A percentile compares a stretch with the other conserved stretches of the same genome.
phyloP scores from a whole-genome alignment of 1,140 invertebrate species.

The Dolichoris vasculosae region DNA sequence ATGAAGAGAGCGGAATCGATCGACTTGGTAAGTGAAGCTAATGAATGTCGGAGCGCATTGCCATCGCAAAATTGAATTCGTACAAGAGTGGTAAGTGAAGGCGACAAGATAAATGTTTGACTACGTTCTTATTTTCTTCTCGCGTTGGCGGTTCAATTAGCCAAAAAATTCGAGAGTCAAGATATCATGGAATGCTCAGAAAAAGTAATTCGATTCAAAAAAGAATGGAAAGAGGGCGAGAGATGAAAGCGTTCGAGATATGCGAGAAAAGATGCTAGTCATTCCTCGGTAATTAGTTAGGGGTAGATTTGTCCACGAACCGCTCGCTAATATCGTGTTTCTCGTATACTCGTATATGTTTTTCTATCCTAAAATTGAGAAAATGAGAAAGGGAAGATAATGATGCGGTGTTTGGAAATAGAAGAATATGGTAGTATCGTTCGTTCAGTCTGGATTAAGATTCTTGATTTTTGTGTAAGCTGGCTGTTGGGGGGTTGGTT shows the following conservation, averaged over 20 bases:
- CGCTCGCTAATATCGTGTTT: background rate
- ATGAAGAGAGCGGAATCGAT: constrained; percentile 11
- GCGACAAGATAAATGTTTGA: constrained; percentile 64
- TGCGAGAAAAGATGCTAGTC: constrained; percentile 73
- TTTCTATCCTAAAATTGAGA: background rate
- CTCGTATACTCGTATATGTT: too few species aligned
- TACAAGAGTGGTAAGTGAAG: constrained; percentile 50
- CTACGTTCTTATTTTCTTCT: background rate
- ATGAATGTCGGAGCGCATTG: background rate
- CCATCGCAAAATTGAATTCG: constrained; percentile 54
- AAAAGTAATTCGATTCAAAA: constrained; percentile 74
- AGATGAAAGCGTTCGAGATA: constrained; percentile 59
- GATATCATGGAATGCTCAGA: constrained; percentile 49
- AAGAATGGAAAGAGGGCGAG: constrained; percentile 53
- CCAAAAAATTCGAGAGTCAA: constrained; percentile 69
- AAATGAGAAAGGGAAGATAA: background rate
- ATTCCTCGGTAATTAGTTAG: constrained; percentile 73
- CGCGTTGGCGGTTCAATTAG: constrained; percentile 67
- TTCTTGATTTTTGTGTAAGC: background rate
- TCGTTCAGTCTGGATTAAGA: background rate
- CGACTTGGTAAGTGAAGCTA: background rate
- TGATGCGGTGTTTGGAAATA: background rate
- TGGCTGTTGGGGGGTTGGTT: background rate
- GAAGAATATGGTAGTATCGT: background rate
- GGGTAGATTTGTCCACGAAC: constrained; percentile 57